These are phyloP conservation scores for Eulemur albifrons DNA, from an alignment of 2,797 vertebrate genomes.

Conservation along the genomic window DNA sequence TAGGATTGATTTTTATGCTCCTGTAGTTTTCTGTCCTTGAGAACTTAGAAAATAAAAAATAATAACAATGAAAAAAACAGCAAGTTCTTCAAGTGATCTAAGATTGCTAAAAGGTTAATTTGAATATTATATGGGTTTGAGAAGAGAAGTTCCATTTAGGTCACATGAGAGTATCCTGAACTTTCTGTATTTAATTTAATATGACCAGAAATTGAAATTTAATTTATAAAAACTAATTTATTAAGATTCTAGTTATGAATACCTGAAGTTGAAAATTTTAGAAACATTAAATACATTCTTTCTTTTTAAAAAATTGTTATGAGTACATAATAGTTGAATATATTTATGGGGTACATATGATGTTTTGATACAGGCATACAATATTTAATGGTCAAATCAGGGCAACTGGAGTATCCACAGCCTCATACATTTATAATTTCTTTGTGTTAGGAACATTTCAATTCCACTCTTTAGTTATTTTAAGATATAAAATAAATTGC, in stretches of 20 bases:
- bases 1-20: background rate
- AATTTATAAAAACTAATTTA: background rate
- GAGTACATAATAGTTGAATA: background rate
- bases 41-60: background rate
- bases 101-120: background rate
- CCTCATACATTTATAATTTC: background rate
- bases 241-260: background rate
- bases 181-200: background rate
- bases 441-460: background rate
- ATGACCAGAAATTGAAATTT: background rate
- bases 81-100: background rate
- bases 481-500: background rate
- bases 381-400: background rate
- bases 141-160: background rate
- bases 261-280: background rate
- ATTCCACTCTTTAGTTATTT: background rate
- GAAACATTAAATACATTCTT: background rate
- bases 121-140: background rate
- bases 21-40: background rate
- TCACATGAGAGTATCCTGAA: background rate
- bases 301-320: background rate
- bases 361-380: background rate
- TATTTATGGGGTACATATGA: background rate
- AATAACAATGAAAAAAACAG: background rate
- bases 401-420: background rate